phyloP scores from a whole-genome alignment of 2,888 invertebrate species.

The Drosophila subquinaria region DNA sequence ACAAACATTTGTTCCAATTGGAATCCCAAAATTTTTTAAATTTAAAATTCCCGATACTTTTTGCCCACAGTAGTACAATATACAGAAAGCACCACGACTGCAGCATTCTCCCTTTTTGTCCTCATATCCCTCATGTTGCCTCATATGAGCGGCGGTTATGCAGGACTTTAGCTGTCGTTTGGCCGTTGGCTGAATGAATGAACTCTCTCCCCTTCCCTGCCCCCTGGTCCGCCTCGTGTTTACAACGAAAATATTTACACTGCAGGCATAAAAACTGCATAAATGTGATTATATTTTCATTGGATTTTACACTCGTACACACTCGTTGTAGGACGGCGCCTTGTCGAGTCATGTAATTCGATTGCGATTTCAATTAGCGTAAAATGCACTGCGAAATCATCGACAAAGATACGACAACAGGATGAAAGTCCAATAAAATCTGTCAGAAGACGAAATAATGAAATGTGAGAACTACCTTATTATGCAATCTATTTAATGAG shows the following conservation, averaged over 20 bases:
- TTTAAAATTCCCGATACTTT: too few species aligned
- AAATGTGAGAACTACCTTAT: slow-evolving; percentile 1
- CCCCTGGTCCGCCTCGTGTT: slow-evolving; percentile 47
- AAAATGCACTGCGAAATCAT: slow-evolving; percentile 63
- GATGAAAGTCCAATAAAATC: slow-evolving; percentile 1
- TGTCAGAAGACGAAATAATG: background rate
- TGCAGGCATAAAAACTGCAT: slow-evolving; percentile 81
- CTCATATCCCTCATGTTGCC: slow-evolving; percentile 19
- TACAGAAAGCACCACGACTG: slow-evolving; percentile 31
- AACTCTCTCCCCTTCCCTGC: background rate
- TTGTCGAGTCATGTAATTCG: slow-evolving; percentile 71
- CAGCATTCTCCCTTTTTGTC: slow-evolving; percentile 8
- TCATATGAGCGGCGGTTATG: slow-evolving; percentile 34
- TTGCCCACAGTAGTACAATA: too few species aligned
- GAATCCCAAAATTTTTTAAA: too few species aligned
- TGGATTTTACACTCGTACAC: slow-evolving; percentile 54
- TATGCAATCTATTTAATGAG: slow-evolving; percentile 10
- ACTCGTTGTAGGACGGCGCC: slow-evolving; percentile 4
- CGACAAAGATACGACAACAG: slow-evolving; percentile 20
- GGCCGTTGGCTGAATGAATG: slow-evolving; percentile 12
- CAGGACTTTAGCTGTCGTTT: slow-evolving; percentile 23
- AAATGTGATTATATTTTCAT: slow-evolving; percentile 82
- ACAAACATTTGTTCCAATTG: too few species aligned
- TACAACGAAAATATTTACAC: slow-evolving; percentile 79
- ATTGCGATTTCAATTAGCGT: slow-evolving; percentile 82